Evolutionary conservation across 2,888 invertebrate species (phyloP), one percentile per base, ranked within the genome.

Genomic region (Ametastegia equiseti): DNA sequence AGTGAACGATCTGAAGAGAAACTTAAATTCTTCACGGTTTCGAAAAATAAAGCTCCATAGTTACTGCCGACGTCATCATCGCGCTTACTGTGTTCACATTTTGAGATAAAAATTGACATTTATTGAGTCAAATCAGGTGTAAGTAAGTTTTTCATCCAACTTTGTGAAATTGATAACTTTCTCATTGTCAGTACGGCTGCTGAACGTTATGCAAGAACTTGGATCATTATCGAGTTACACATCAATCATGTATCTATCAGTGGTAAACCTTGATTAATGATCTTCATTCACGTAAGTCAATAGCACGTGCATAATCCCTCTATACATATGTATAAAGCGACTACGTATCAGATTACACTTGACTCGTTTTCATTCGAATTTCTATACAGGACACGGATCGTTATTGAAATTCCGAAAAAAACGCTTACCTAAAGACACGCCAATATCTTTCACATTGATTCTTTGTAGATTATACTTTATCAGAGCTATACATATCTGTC

Each of bases 261-360:
- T 50, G 50, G 19, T 73, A 30, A 7, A n/a, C 33, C 42, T 50
- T 73, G 50, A 73, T 73, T 73, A 73, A 73, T 50, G 73, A 36
- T 33, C 73, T 9, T 73, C 73, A 73, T 33, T 73, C 50, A 30
- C 36, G n/a, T 54, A 23, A 50, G 50, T 50, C n/a, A 54, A 73
- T 42, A 73, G 50, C 50, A 30, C 33, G 33, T 23, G 50, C n/a
- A 73, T 47, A 50, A 50, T 71, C 45, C 45, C 27, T 45, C 23
- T 30, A 36, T n/a, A n/a, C n/a, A n/a, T n/a, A n/a, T n/a, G n/a
- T n/a, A n/a, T 45, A 71, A 71, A 71, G 45, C 69, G 69, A 71
- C 23, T 27, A 9, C 27, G 45, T 27, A 45, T 45, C 45, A 71
- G 23, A 27, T 11, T 27, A 71, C 23, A 71, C 69, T 45, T 7